These are phyloP conservation scores for Globicephala melas DNA, from an alignment of 2,113 vertebrate species.

Conservation along the genomic window DNA sequence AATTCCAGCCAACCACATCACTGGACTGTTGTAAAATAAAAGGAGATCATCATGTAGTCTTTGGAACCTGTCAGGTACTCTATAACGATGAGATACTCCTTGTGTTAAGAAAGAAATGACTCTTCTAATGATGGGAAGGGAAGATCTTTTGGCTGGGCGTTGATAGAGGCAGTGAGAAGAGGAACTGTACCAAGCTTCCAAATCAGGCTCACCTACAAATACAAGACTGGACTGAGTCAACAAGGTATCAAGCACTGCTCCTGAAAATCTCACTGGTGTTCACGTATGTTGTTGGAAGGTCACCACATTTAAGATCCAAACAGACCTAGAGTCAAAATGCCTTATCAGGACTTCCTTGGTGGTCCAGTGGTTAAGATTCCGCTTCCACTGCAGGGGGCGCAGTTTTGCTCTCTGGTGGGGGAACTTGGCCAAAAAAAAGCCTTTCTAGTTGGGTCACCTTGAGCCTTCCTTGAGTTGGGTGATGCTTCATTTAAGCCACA, in stretches of 20 bases:
- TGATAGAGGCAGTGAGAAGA: background rate
- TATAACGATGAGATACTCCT: background rate
- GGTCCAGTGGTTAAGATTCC: too few species aligned
- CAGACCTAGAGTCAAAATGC: background rate
- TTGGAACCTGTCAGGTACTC: background rate
- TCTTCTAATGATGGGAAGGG: background rate
- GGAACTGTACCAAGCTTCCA: background rate
- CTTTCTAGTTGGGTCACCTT: background rate
- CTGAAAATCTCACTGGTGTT: background rate
- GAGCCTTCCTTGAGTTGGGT: too few species aligned
- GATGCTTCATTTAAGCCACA: background rate
- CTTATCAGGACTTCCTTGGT: background rate
- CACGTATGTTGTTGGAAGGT: background rate
- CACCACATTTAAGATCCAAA: background rate
- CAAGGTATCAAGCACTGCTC: background rate
- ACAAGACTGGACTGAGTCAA: background rate
- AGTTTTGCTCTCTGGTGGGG: too few species aligned
- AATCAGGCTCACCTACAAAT: background rate
- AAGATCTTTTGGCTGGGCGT: background rate
- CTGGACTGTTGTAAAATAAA: slow-evolving; percentile 24
- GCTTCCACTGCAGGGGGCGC: too few species aligned
- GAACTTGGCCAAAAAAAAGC: too few species aligned
- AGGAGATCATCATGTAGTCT: background rate
- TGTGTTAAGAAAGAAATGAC: background rate
- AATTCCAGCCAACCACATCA: background rate